phyloP scores from a whole-genome alignment of 2,113 vertebrate genomes.

The Pseudorhombus dupliciocellatus region DNA sequence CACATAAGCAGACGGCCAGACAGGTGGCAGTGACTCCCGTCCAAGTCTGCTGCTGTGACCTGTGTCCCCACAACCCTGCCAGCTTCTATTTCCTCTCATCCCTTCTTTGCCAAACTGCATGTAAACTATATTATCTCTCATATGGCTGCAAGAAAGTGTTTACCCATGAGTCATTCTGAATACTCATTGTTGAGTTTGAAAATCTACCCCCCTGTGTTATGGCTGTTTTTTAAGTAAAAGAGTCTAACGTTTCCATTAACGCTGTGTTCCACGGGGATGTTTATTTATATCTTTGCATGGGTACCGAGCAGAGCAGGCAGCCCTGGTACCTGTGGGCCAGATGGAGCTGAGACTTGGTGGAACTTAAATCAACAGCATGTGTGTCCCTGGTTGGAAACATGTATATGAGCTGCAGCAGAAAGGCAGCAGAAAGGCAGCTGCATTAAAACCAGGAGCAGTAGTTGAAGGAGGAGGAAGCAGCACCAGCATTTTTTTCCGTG shows the following conservation, averaged over 20 bases:
- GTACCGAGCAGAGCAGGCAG: conserved; percentile 30
- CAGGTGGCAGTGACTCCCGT: conserved; percentile 57
- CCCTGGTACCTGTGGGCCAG: conserved; percentile 62
- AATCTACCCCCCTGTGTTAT: neutral
- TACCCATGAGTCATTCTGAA: no score
- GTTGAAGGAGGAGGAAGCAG: conserved; percentile 14
- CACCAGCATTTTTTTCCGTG: conserved; percentile 1
- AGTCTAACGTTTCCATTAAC: conserved; percentile 15
- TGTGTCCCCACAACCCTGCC: neutral
- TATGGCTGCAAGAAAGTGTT: neutral
- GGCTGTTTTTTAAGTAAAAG: neutral
- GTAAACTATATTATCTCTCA: conserved; percentile 9
- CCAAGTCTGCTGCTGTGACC: conserved; percentile 57
- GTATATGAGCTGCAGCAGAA: conserved; percentile 39
- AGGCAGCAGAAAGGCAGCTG: conserved; percentile 40
- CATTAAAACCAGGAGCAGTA: conserved; percentile 57
- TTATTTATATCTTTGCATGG: conserved; percentile 38
- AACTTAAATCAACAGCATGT: conserved; percentile 62
- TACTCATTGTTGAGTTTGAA: conserved; percentile 1
- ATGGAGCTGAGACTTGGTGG: conserved; percentile 49
- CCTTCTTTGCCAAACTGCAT: conserved; percentile 16
- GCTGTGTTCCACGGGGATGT: conserved; percentile 8
- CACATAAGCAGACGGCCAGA: conserved; percentile 8
- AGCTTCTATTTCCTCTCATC: conserved; percentile 18
- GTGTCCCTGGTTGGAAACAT: conserved; percentile 53